A percentile compares a stretch with the other conserved stretches of the same genome.
These are phyloP conservation scores for Propithecus coquereli DNA, from an alignment of 2,113 vertebrate genomes.

Conservation along the genomic window DNA sequence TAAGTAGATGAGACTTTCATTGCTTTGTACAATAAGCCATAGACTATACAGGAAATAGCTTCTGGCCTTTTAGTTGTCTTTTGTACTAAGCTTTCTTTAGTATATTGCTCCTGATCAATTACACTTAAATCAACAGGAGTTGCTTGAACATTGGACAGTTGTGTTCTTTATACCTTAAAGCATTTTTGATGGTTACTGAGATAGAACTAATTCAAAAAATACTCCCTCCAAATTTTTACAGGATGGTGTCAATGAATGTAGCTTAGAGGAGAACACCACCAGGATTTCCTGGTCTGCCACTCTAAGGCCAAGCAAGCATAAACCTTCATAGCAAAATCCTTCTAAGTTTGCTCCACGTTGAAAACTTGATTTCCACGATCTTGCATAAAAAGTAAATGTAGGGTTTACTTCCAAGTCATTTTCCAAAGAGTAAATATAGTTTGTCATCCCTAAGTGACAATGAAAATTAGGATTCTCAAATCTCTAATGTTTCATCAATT, in stretches of 20 bases:
- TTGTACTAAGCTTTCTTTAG: not conserved
- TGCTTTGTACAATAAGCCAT: slow-evolving; percentile 17
- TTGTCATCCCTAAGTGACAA: not conserved
- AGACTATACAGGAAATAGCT: not conserved
- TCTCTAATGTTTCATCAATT: not conserved
- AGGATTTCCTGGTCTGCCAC: not conserved
- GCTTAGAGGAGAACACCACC: not conserved
- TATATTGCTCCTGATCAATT: slow-evolving; percentile 51
- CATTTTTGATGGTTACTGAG: slow-evolving; percentile 6
- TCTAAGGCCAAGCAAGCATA: not conserved
- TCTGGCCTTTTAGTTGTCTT: slow-evolving; percentile 20
- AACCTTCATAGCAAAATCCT: not conserved
- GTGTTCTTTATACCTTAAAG: slow-evolving; percentile 21
- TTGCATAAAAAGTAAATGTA: not conserved
- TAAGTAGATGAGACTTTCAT: not conserved
- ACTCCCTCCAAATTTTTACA: not conserved
- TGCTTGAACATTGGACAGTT: slow-evolving; percentile 50
- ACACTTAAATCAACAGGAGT: slow-evolving; percentile 39
- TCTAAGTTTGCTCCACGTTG: not conserved
- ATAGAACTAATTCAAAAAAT: slow-evolving; percentile 29
- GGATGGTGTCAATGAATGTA: not conserved
- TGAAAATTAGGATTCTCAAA: slow-evolving; percentile 15
- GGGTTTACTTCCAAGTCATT: not conserved
- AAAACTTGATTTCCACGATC: not conserved
- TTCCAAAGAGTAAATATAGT: not conserved